Evolutionary conservation across 1,140 invertebrate species (phyloP), one percentile per base, ranked within the genome.

Genomic region (Aphis craccivora): DNA sequence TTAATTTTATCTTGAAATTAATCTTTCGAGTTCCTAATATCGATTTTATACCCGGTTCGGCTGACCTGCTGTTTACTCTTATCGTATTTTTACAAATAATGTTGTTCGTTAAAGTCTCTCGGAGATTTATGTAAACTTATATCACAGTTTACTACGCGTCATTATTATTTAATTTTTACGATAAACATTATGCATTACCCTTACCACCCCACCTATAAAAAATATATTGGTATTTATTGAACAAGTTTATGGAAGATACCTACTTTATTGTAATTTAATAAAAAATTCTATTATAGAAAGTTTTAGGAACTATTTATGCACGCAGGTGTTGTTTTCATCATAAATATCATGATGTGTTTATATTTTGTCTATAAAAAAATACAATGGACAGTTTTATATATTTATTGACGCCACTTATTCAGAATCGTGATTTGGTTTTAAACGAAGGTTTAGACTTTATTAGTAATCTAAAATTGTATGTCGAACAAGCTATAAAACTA

Each of bases 71-170:
- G 60, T n/a, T n/a, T n/a, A 76, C n/a, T 76, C n/a, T 0, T 18
- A n/a, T 67, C 30, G 14, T 76, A 76, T 67, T 4, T 51, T 9
- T 37, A 8, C 22, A 22, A 3, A 23, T 40, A 9, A 9, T 40
- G 22, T n/a, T 40, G 40, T 84, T 84, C 83, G 23, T 84, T 84
- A 84, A 84, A 84, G 83, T 84, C 83, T 84, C 83, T 84, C 7
- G 30, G 9, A 84, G 23, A 84, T 43, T 84, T 43, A 84, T 84
- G 25, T 84, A 40, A 84, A 25, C 22, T 40, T 84, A 84, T 43
- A 51, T 51, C 14, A 45, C 22, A 76, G 20, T 40, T 40, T 83
- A 37, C 8, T 40, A 14, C 23, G 1, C 9, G 37, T 40, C 37
- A 40, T 40, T 0, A 7, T 84, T 11, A 37, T 40, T 40, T 37